phyloP scores from a whole-genome alignment of 2,888 invertebrate species.

The Drosophila cognata region DNA sequence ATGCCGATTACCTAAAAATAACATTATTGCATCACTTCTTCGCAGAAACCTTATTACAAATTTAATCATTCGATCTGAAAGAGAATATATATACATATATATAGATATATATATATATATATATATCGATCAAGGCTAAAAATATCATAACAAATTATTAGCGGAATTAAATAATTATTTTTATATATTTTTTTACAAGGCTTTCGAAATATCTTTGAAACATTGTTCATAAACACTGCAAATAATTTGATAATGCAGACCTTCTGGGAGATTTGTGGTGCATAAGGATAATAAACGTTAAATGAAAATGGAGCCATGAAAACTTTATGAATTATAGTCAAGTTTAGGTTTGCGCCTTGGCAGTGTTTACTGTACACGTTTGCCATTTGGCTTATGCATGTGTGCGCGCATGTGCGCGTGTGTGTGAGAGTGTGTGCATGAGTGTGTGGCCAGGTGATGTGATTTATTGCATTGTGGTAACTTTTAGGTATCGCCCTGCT shows the following conservation, averaged over 20 bases:
- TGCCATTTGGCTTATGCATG: conserved; percentile 17
- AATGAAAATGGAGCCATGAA: conserved; percentile 1
- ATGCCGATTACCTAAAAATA: conserved; percentile 17
- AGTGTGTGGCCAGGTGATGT: conserved; percentile 67
- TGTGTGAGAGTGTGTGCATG: conserved; percentile 11
- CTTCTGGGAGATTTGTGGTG: background rate
- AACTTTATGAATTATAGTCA: background rate
- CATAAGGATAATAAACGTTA: background rate
- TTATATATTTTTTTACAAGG: background rate
- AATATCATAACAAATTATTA: background rate
- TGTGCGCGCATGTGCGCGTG: conserved; percentile 11
- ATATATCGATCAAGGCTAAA: too few species aligned
- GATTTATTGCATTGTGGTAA: conserved; percentile 79
- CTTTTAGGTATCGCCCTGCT: conserved; percentile 70
- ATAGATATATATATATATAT: background rate
- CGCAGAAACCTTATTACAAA: background rate
- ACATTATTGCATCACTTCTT: background rate
- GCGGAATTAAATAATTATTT: background rate
- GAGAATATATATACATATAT: background rate
- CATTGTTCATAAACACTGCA: background rate
- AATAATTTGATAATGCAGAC: background rate
- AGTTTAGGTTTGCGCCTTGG: conserved; percentile 9
- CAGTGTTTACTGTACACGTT: conserved; percentile 46
- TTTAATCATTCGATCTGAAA: background rate
- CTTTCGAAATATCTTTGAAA: background rate